These are phyloP conservation scores for Archivesica marissinica DNA, from an alignment of 1,140 invertebrate genomes.

Conservation along the genomic window DNA sequence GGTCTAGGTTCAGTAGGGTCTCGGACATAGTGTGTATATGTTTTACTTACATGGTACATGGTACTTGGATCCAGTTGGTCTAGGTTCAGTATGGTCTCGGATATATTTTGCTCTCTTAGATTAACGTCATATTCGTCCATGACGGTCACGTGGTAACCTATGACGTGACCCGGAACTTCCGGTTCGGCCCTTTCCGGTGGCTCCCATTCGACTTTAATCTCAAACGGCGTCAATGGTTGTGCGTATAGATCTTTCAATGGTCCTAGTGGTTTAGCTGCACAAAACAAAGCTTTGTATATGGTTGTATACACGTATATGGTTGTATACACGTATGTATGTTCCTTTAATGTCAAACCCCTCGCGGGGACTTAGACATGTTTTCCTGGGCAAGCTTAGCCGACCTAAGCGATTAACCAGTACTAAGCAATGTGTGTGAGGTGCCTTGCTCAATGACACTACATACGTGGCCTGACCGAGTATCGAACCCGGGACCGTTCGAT, in stretches of 20 bases:
- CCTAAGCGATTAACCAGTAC: too few species aligned
- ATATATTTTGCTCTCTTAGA: not conserved
- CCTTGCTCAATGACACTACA: too few species aligned
- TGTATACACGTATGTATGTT: too few species aligned
- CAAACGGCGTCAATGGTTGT: not conserved
- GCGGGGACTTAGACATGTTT: too few species aligned
- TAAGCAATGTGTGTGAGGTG: too few species aligned
- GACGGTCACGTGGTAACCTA: not conserved
- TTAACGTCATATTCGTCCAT: conserved; percentile 13
- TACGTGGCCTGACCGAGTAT: too few species aligned
- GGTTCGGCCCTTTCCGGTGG: not conserved
- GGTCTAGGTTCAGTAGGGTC: too few species aligned
- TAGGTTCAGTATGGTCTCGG: not conserved
- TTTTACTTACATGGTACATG: conserved; percentile 12
- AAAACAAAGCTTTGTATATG: not conserved
- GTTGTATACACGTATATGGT: too few species aligned
- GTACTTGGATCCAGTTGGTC: not conserved
- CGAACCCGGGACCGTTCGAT: too few species aligned
- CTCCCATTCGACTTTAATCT: conserved; percentile 1
- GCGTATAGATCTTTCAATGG: not conserved
- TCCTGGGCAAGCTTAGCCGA: too few species aligned
- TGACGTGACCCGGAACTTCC: not conserved
- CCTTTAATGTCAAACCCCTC: too few species aligned
- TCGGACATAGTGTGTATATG: too few species aligned
- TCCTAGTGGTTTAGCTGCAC: conserved; percentile 14